These are phyloP conservation scores for Petrolisthes cinctipes DNA, from an alignment of 2,888 invertebrate species.

Conservation along the genomic window DNA sequence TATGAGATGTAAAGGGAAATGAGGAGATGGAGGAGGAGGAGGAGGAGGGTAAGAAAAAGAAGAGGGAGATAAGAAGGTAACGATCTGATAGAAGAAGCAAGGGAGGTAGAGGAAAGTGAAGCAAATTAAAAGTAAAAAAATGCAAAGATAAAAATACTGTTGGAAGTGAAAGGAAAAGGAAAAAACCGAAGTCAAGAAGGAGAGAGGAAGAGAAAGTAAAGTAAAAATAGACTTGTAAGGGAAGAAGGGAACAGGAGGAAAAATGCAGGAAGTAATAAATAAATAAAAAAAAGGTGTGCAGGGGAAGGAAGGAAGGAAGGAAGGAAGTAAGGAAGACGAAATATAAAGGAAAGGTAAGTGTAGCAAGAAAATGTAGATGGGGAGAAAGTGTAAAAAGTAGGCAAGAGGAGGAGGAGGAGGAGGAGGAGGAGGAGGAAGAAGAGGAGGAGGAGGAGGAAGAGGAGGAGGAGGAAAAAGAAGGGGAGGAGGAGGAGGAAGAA, in stretches of 20 bases:
- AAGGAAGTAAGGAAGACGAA: neutral
- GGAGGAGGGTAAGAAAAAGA: neutral
- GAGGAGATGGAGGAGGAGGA: neutral
- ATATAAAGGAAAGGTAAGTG: neutral
- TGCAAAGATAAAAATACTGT: too few relatives aligned
- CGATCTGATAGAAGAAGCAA: too few relatives aligned
- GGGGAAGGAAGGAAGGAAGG: neutral
- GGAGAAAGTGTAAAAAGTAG: neutral
- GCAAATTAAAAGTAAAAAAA: too few relatives aligned
- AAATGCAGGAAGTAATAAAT: neutral
- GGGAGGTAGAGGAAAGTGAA: too few relatives aligned
- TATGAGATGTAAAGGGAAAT: neutral
- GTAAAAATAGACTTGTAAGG: neutral
- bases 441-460: conserved; percentile 9
- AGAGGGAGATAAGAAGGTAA: too few relatives aligned
- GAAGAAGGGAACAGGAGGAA: conserved; percentile 1
- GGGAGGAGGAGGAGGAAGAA: neutral
- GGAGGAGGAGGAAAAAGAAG: neutral
- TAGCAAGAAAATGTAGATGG: neutral
- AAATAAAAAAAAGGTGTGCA: neutral
- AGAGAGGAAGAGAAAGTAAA: neutral
- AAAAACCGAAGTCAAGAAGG: neutral
- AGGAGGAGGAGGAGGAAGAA: neutral
- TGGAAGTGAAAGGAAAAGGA: neutral
- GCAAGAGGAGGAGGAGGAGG: neutral